Evolutionary conservation across 2,113 vertebrate genomes (phyloP), one percentile per base, ranked within the genome.

Genomic region (Semicossyphus pulcher): DNA sequence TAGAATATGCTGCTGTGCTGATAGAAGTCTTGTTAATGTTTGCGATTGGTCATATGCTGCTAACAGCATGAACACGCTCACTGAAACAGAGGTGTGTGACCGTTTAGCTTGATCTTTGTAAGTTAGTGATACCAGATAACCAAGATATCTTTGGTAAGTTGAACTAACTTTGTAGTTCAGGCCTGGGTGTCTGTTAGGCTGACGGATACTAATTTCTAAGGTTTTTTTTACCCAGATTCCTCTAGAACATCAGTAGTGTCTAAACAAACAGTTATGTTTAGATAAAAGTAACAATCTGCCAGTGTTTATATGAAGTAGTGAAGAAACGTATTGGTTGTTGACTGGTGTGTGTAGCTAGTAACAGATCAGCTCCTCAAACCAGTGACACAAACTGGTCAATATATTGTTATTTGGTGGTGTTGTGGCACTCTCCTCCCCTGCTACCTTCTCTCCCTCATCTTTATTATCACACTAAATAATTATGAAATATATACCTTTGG

Each of bases 401-500:
- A 12, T 16, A 25, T 18, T 14, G 25, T 2, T 39, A 4, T 42
- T 60, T 18, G 20, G n/a, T 39, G 11, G 18, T 34, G 18, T 4
- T 23, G 9, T 12, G 21, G n/a, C 21, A 29, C 23, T 28, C 31
- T 54, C 64, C 31, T 37, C 15, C 20, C 5, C 26, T 64, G 36
- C 20, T 15, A 51, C 11, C 57, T 21, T 36, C 28, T 42, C 11
- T 21, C 60, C 21, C 37, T 31, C 29, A 14, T 48, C 18, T 61
- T 1, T 20, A 8, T 29, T 21, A 49, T 61, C 0, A 4, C 25
- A 15, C 9, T 12, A 28, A 21, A 36, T 63, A 15, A 44, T 56
- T 28, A 36, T 31, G 15, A 47, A 76, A 68, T 64, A 7, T 69
- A 31, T 31, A 37, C 10, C 31, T 67, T n/a, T 49, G 68, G 44